A percentile compares a stretch with the other conserved stretches of the same genome.
These are phyloP conservation scores for Morpho achilles DNA, from an alignment of 2,888 invertebrate genomes.

Conservation along the genomic window DNA sequence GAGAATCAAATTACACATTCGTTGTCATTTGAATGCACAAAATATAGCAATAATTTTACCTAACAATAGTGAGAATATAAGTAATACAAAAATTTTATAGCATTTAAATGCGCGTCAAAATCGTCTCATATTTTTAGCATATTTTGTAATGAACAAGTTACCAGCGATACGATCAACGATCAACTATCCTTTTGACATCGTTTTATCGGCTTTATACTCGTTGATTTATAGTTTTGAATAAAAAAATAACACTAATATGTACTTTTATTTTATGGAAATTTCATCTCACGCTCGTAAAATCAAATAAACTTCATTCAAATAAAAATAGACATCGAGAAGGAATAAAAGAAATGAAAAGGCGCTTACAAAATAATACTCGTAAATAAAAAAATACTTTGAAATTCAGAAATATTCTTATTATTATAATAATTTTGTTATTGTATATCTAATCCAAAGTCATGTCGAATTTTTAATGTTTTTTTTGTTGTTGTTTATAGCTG, in stretches of 20 bases:
- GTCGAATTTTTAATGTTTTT: too few relatives aligned
- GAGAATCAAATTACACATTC: not conserved
- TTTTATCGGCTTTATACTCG: slow-evolving; percentile 43
- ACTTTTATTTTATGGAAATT: slow-evolving; percentile 16
- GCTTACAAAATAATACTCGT: too few relatives aligned
- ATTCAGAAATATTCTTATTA: not conserved
- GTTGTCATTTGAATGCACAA: slow-evolving; percentile 13
- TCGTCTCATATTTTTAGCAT: slow-evolving; percentile 19
- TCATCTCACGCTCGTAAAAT: too few relatives aligned
- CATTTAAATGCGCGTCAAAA: slow-evolving; percentile 11
- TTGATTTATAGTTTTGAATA: slow-evolving; percentile 48
- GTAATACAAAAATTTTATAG: slow-evolving; percentile 15
- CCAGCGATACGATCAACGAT: slow-evolving; percentile 13
- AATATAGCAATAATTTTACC: slow-evolving; percentile 15
- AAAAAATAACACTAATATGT: slow-evolving; percentile 32
- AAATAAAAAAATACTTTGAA: not conserved
- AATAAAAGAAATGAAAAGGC: too few relatives aligned
- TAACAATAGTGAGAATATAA: slow-evolving; percentile 7
- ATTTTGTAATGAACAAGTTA: slow-evolving; percentile 12
- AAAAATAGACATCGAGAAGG: not conserved
- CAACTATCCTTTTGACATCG: slow-evolving; percentile 19
- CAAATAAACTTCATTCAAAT: not conserved
- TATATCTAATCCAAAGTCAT: too few relatives aligned
- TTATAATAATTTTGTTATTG: too few relatives aligned
- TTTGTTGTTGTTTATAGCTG: too few relatives aligned